Percentiles rank a stretch among this genome's conserved stretches.
Conservation (phyloP, 2,888 invertebrate genomes). For the Leucoma salicis region DNA sequence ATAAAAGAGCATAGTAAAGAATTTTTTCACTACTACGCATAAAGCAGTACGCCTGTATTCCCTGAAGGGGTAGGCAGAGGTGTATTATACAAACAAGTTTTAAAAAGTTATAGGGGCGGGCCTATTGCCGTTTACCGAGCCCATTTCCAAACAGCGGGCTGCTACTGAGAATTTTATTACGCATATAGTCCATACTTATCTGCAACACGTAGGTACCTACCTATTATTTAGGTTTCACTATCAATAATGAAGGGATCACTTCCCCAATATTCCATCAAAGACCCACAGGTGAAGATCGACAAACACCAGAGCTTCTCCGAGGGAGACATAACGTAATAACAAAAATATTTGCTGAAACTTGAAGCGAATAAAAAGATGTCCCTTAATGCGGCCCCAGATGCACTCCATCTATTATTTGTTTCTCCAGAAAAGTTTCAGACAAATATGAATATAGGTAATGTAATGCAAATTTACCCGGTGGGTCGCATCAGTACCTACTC, state of each 20-base stretch:
- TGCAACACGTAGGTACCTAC: no score
- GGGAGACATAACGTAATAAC: constrained; percentile 66
- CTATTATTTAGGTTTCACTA: no score
- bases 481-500: constrained; percentile 44
- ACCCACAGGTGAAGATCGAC: constrained; percentile 46
- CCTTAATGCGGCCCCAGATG: constrained; percentile 76
- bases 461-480: constrained; percentile 68
- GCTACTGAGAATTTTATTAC: no score
- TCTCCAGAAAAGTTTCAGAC: constrained; percentile 57
- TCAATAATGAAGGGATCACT: constrained; percentile 26
- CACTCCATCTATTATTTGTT: constrained; percentile 76
- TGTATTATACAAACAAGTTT: no score
- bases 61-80: no score
- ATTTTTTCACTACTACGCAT: no score
- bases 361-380: constrained; percentile 77
- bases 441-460: constrained; percentile 61
- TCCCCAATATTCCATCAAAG: constrained; percentile 55
- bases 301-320: constrained; percentile 41
- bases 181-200: no score
- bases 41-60: no score
- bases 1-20: no score
- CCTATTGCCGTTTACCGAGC: no score
- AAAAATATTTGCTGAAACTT: constrained; percentile 78
- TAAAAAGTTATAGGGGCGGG: no score
- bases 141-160: no score